Base-by-base conservation (phyloP, 2,113 vertebrate genomes). In the Seriola dumerili region DNA sequence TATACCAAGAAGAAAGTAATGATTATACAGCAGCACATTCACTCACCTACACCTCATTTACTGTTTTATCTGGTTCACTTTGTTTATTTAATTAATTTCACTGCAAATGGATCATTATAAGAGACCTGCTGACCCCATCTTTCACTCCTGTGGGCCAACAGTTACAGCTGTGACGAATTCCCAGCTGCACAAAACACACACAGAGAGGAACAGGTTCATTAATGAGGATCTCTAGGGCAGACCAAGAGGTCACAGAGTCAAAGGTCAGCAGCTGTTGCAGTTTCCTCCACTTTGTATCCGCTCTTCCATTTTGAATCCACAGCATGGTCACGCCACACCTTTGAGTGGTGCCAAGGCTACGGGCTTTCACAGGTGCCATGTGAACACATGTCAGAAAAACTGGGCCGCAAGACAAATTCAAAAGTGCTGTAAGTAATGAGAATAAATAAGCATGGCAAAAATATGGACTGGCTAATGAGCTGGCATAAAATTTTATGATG, bases 381-480 rank as follows among this genome's bases (percentile, higher is more conserved):
- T 19, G 36, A 61, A 64, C 61, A 65, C 46, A 62, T 25, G 4
- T 57, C 34, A 73, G 11, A 50, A 48, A 38, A 44, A 68, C 0
- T 21, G 8, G 19, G 5, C 66, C 62, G 64, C 32, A 78, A 38
- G 1, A 55, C 12, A 38, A 64, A 58, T 64, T 14, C 40, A 13
- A 9, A 67, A 32, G 48, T 34, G 21, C 52, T 8, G 2, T 9
- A 38, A 55, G 23, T 57, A 80, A 83, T 63, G 21, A 73, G 36
- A 36, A 79, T 81, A 58, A 65, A 65, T 64, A 80, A 79, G 32
- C 11, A 21, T 6, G 1, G 5, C 21, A 69, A 75, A 75, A 85
- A 84, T 64, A 79, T 44, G 48, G 59, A 64, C 57, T n/a, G 65
- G 34, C 29, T 79, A 86, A 85, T 66, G 77, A 90, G 79, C 67